phyloP scores from a whole-genome alignment of 2,888 invertebrate genomes.

The Scelioninae gen. 1 region DNA sequence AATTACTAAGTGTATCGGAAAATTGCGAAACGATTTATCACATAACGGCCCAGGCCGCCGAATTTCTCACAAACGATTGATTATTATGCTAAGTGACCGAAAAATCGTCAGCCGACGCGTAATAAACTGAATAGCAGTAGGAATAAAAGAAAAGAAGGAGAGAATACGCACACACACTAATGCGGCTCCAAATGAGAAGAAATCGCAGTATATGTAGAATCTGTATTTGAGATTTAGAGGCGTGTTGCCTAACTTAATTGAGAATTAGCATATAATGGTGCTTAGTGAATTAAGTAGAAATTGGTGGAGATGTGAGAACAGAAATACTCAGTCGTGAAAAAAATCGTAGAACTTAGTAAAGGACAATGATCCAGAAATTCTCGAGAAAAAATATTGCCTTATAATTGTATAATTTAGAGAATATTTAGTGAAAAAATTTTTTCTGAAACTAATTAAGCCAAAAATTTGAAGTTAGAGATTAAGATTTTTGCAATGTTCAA shows the following conservation, averaged over 20 bases:
- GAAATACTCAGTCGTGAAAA: slow-evolving; percentile 10
- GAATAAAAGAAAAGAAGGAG: no score
- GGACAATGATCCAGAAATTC: no score
- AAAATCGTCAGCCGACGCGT: slow-evolving; percentile 20
- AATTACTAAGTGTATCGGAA: slow-evolving; percentile 43
- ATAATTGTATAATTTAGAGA: no score
- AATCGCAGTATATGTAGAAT: slow-evolving; percentile 24
- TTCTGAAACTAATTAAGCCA: no score
- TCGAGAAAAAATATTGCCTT: no score
- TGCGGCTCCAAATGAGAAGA: background rate
- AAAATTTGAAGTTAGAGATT: no score
- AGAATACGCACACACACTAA: background rate
- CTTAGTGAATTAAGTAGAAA: background rate
- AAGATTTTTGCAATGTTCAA: no score
- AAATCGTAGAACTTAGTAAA: no score
- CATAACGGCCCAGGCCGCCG: background rate
- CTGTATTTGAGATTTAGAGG: slow-evolving; percentile 13
- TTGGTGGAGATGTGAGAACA: background rate
- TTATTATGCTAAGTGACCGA: slow-evolving; percentile 42
- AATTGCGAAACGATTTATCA: slow-evolving; percentile 52
- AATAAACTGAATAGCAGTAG: slow-evolving; percentile 7
- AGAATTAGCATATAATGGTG: slow-evolving; percentile 38
- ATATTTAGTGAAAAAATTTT: no score
- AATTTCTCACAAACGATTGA: slow-evolving; percentile 34
- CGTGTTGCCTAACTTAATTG: slow-evolving; percentile 36